Evolutionary conservation across 2,797 vertebrate genomes (phyloP).

Genomic region (Lophotriccus pileatus): DNA sequence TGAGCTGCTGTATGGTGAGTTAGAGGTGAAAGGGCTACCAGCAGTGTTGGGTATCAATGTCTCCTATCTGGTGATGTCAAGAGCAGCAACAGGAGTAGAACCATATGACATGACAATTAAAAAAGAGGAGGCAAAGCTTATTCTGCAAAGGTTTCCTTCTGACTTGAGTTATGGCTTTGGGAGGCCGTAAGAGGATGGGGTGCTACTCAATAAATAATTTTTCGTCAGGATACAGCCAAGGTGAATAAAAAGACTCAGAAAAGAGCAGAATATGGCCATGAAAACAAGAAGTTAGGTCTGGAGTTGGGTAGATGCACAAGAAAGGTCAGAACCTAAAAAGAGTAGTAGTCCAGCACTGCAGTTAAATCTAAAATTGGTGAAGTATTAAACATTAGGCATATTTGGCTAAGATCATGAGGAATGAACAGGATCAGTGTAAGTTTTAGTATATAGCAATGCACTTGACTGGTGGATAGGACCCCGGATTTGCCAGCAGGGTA

Average conservation of each 20-base stretch:
- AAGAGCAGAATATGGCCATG: neutral
- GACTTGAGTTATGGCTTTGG: neutral
- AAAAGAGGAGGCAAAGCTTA: neutral
- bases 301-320: neutral
- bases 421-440: neutral
- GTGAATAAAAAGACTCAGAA: neutral
- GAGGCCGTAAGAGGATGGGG: neutral
- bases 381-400: neutral
- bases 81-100: neutral
- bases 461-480: neutral
- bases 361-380: neutral
- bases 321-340: neutral
- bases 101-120: neutral
- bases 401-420: neutral
- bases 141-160: neutral
- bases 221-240: accelerated
- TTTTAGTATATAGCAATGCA: neutral
- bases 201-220: neutral
- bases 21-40: neutral
- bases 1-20: neutral
- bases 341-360: accelerated
- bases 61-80: neutral
- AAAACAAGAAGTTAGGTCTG: neutral
- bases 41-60: accelerated
- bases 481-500: neutral